A percentile compares a stretch with the other conserved stretches of the same genome.
Conservation (phyloP, 2,797 vertebrate genomes). For the Epinephelus malabaricus region DNA sequence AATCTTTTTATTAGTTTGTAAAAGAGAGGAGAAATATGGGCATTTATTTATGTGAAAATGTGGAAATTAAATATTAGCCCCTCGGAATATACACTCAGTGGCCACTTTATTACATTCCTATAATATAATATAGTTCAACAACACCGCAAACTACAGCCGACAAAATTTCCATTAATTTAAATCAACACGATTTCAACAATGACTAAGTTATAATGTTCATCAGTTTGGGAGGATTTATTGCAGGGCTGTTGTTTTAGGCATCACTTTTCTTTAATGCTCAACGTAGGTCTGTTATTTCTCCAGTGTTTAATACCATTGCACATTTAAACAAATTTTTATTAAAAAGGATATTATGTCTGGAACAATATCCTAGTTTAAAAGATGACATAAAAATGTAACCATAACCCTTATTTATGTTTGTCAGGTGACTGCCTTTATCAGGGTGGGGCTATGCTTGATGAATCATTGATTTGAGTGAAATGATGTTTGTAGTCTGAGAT, state of each 20-base stretch:
- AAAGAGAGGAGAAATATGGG: background rate
- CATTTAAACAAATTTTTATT: background rate
- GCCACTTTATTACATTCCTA: background rate
- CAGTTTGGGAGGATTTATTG: background rate
- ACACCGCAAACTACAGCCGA: background rate
- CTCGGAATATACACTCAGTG: background rate
- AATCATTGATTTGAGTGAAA: no score
- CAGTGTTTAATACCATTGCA: background rate
- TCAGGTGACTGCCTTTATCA: no score
- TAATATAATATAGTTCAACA: background rate
- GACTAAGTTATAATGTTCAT: slow-evolving; percentile 1
- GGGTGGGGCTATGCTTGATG: no score
- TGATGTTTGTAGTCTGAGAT: no score
- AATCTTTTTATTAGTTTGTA: background rate
- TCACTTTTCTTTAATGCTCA: background rate
- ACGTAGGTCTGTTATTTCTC: slow-evolving; percentile 5
- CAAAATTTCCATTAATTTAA: background rate
- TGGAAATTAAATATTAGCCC: background rate
- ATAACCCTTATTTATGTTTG: no score
- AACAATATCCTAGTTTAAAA: slow-evolving; percentile 1
- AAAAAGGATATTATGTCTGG: background rate
- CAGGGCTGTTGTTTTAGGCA: background rate
- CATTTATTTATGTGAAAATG: background rate
- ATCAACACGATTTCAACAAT: background rate
- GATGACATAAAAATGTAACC: no score